Evolutionary conservation across 35 echinoderm and acorn worm species (phyloP).

Genomic region (Eucidaris tribuloides): DNA sequence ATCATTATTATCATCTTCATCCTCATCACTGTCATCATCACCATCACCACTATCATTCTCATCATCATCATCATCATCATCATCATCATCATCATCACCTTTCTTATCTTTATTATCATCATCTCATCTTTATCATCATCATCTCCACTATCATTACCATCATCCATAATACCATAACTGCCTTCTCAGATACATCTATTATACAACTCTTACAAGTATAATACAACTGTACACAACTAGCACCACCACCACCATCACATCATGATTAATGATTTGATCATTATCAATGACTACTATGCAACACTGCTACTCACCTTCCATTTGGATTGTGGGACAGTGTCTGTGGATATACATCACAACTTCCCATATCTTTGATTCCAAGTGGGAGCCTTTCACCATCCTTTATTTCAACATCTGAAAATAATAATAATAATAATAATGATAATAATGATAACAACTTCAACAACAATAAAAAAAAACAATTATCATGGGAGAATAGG

Average conservation of each 20-base stretch:
- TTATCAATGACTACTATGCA: no score
- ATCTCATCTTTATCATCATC: conserved; percentile 22
- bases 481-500: no score
- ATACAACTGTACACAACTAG: no score
- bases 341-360: conserved; percentile 97
- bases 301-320: conserved; percentile 53
- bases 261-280: no score
- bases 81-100: neutral
- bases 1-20: neutral
- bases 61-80: neutral
- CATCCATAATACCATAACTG: no score
- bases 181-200: no score
- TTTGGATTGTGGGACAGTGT: conserved; percentile 91
- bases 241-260: no score
- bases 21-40: neutral
- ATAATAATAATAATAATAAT: neutral
- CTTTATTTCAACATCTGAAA: conserved; percentile 90
- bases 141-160: neutral
- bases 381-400: conserved; percentile 93
- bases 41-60: neutral
- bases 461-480: no score
- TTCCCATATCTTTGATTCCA: conserved; percentile 97
- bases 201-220: no score
- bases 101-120: no score
- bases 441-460: no score